Conservation (phyloP, 2,888 invertebrate species). For the Folsomia manolachei region DNA sequence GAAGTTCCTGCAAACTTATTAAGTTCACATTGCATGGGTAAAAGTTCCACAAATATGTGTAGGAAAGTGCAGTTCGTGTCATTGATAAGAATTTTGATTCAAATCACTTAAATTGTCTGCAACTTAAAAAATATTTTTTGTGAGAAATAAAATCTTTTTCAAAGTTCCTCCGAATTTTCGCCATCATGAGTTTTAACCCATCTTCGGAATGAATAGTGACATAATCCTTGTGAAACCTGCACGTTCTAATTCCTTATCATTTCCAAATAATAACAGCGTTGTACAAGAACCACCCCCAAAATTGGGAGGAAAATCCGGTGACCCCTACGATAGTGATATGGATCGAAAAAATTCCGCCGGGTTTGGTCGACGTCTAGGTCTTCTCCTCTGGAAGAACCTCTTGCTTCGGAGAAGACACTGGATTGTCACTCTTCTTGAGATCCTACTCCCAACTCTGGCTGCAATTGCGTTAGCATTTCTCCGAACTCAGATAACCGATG, state of each 20-base stretch:
- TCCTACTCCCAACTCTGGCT: slow-evolving; percentile 45
- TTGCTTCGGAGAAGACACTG: slow-evolving; percentile 44
- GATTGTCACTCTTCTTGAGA: slow-evolving; percentile 46
- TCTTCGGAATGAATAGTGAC: background rate
- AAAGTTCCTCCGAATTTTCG: too few species aligned
- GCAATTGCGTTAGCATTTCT: slow-evolving; percentile 36
- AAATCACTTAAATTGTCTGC: too few species aligned
- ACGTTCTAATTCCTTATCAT: background rate
- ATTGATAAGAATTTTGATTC: background rate
- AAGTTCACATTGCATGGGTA: background rate
- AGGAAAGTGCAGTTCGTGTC: background rate
- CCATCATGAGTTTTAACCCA: too few species aligned
- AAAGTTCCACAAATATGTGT: too few species aligned
- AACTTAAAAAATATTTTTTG: background rate
- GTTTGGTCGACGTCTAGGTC: slow-evolving; percentile 29
- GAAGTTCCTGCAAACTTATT: too few species aligned
- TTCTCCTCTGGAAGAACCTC: slow-evolving; percentile 50
- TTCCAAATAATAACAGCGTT: background rate
- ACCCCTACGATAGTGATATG: background rate
- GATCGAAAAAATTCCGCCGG: background rate
- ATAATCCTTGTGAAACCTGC: background rate
- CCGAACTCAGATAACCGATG: slow-evolving; percentile 32
- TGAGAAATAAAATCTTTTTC: too few species aligned
- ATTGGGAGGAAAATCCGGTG: background rate
- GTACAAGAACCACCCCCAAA: background rate